Percentiles rank a stretch among this genome's conserved stretches.
Evolutionary conservation across 1,140 invertebrate species (phyloP).

Genomic region (Drosophila chauvacae): DNA sequence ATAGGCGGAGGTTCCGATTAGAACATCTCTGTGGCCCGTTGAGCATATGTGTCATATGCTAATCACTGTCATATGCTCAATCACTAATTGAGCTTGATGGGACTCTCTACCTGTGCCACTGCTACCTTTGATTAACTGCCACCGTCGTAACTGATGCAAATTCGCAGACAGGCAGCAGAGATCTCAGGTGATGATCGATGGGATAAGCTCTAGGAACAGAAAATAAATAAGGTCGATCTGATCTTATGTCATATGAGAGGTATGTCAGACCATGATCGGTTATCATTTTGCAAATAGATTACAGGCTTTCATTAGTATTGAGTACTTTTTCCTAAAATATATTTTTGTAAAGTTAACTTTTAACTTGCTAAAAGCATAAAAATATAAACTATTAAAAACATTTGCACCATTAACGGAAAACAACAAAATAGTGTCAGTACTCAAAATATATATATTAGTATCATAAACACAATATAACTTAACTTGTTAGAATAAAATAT

Average conservation of each 20-base stretch:
- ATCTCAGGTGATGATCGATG: slow-evolving; percentile 6
- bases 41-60: slow-evolving; percentile 82
- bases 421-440: no score
- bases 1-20: slow-evolving; percentile 67
- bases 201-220: neutral
- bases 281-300: neutral
- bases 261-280: no score
- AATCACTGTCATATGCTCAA: no score
- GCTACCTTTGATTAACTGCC: slow-evolving; percentile 69
- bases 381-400: no score
- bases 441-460: no score
- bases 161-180: slow-evolving; percentile 30
- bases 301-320: no score
- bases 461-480: neutral
- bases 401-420: no score
- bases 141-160: slow-evolving; percentile 74
- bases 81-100: slow-evolving; percentile 74
- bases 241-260: neutral
- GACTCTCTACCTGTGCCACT: slow-evolving; percentile 10
- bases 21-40: slow-evolving; percentile 63
- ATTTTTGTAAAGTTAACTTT: no score
- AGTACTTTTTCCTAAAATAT: no score
- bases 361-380: no score
- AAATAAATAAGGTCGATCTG: slow-evolving; percentile 1
- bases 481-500: neutral